Conservation (phyloP, 2,113 vertebrate genomes). For the Paralichthys olivaceus region DNA sequence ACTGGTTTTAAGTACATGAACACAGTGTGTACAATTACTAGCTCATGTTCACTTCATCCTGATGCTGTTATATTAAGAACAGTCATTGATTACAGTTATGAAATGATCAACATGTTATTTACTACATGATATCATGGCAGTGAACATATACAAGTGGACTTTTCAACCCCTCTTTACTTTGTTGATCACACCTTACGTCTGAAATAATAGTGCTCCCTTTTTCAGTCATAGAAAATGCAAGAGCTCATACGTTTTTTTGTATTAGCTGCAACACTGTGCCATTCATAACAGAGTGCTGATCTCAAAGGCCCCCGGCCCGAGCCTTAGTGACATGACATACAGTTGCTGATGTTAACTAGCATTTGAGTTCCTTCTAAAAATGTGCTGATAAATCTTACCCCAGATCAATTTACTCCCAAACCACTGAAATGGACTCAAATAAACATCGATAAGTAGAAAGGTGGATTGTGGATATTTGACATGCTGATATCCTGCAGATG, state of each 20-base stretch:
- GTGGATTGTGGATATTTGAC: neutral
- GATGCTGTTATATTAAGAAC: slow-evolving; percentile 14
- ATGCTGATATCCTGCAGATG: too few relatives aligned
- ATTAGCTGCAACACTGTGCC: neutral
- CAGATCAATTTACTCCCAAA: neutral
- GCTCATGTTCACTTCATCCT: slow-evolving; percentile 43
- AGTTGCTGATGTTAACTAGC: neutral
- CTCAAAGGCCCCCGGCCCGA: neutral
- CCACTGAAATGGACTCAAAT: too few relatives aligned
- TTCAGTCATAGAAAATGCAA: slow-evolving; percentile 15
- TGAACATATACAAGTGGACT: too few relatives aligned
- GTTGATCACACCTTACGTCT: neutral
- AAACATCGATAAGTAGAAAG: slow-evolving; percentile 7
- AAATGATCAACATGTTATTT: slow-evolving; percentile 5
- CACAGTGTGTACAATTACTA: slow-evolving; percentile 30
- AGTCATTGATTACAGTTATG: slow-evolving; percentile 22
- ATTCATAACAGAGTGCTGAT: slow-evolving; percentile 18
- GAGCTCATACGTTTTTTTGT: slow-evolving; percentile 4
- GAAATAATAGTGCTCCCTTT: neutral
- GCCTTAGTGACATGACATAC: slow-evolving; percentile 4
- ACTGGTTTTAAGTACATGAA: slow-evolving; percentile 5
- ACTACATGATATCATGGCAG: too few relatives aligned
- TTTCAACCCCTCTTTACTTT: too few relatives aligned
- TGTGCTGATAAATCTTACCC: slow-evolving; percentile 26
- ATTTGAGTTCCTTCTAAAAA: slow-evolving; percentile 14